Percentiles rank a stretch among this genome's conserved stretches.
These are phyloP conservation scores for Sebastes itinus DNA, from an alignment of 2,797 vertebrate species.

Conservation along the genomic window DNA sequence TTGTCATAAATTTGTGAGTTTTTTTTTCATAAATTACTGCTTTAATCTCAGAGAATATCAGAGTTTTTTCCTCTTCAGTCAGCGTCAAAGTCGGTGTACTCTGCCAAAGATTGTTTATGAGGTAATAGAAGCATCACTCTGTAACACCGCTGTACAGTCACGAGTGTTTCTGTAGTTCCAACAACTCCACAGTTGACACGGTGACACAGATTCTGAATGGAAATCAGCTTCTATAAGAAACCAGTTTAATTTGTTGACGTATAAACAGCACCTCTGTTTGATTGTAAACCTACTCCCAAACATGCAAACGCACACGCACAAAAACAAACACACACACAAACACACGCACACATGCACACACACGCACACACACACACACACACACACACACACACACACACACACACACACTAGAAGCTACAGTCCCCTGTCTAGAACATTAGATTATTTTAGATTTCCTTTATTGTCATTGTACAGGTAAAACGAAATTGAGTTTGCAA, in stretches of 20 bases:
- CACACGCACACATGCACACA: not conserved
- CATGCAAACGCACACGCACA: not conserved
- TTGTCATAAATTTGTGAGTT: no score
- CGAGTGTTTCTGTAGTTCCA: not conserved
- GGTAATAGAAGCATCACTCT: not conserved
- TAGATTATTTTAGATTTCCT: no score
- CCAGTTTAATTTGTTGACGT: conserved; percentile 39
- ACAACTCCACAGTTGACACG: not conserved
- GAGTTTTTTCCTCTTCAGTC: not conserved
- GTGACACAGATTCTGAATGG: not conserved
- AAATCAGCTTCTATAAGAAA: conserved; percentile 3
- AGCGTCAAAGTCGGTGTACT: not conserved
- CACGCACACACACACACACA: not conserved
- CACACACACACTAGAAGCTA: not conserved
- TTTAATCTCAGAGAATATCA: not conserved
- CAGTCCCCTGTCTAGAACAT: not conserved
- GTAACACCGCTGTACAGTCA: not conserved
- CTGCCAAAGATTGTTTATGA: not conserved
- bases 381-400: not conserved
- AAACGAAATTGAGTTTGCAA: no score
- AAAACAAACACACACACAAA: not conserved
- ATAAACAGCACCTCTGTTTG: conserved; percentile 55
- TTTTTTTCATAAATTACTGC: not conserved
- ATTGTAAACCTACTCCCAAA: conserved; percentile 45
- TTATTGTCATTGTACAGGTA: no score